A percentile compares a stretch with the other conserved stretches of the same genome.
Conservation (phyloP, 2,888 invertebrate genomes). For the Oasisia sp. region DNA sequence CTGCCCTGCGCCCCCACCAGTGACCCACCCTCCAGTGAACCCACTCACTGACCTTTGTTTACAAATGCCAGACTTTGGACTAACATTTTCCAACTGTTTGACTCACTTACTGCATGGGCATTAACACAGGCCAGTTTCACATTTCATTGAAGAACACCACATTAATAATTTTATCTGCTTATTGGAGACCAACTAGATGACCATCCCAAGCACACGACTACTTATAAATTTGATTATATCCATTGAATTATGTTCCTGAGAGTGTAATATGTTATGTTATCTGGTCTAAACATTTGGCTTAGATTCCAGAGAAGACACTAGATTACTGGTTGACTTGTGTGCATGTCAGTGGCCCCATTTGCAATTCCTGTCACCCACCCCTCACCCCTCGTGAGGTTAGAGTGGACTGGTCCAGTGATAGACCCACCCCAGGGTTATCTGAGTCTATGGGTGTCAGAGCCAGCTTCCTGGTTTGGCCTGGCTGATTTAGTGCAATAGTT, state of each 20-base stretch:
- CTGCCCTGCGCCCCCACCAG: neutral
- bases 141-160: neutral
- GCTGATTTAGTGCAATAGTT: neutral
- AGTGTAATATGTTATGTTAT: neutral
- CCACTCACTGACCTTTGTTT: neutral
- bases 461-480: neutral
- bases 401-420: conserved; percentile 10
- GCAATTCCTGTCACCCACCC: neutral
- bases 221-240: neutral
- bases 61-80: conserved; percentile 1
- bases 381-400: neutral
- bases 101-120: neutral
- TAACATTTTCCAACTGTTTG: neutral
- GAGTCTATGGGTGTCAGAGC: neutral
- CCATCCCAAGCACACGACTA: neutral
- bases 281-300: neutral
- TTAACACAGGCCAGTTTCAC: neutral
- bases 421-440: conserved; percentile 1
- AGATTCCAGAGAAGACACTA: neutral
- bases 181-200: neutral
- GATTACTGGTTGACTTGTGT: neutral
- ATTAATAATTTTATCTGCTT: neutral
- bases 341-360: neutral
- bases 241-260: neutral
- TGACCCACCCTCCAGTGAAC: neutral